Conservation (phyloP, 2,888 invertebrate genomes). For the Gonocerus acuteangulatus region DNA sequence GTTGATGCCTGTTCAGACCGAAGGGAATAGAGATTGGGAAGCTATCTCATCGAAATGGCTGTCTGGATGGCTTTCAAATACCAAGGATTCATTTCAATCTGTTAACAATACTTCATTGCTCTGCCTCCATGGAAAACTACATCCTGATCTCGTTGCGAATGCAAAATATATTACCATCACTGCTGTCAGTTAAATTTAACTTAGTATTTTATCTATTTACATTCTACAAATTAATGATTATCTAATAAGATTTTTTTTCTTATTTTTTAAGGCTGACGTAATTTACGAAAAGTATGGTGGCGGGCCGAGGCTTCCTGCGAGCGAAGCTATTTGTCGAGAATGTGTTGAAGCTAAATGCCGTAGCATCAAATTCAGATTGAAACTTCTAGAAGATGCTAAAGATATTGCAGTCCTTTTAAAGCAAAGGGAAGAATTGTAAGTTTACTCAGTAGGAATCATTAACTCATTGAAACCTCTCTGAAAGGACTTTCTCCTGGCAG, state of each 20-base stretch:
- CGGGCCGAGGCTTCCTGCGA: conserved; percentile 44
- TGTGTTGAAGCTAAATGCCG: conserved; percentile 49
- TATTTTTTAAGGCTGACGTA: conserved; percentile 43
- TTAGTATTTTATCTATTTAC: background rate
- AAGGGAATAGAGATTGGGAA: conserved; percentile 42
- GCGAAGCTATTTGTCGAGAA: conserved; percentile 42
- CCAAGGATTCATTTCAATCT: conserved; percentile 41
- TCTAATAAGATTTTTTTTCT: conserved; percentile 7
- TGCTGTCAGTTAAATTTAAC: conserved; percentile 41
- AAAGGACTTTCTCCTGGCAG: no score
- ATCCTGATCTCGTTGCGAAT: conserved; percentile 45
- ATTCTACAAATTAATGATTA: background rate
- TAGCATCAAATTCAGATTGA: conserved; percentile 45
- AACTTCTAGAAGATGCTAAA: conserved; percentile 49
- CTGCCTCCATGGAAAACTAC: conserved; percentile 47
- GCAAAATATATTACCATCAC: conserved; percentile 45
- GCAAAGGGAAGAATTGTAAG: conserved; percentile 42
- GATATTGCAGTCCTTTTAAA: conserved; percentile 45
- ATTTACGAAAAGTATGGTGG: conserved; percentile 47
- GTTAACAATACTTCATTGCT: conserved; percentile 46
- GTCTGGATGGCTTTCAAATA: conserved; percentile 45
- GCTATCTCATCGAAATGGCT: conserved; percentile 51
- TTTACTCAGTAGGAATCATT: no score
- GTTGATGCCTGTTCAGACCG: conserved; percentile 29
- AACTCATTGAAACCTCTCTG: no score